Base-by-base conservation (phyloP, 2,888 invertebrate genomes). In the Mesorhabditis belari region DNA sequence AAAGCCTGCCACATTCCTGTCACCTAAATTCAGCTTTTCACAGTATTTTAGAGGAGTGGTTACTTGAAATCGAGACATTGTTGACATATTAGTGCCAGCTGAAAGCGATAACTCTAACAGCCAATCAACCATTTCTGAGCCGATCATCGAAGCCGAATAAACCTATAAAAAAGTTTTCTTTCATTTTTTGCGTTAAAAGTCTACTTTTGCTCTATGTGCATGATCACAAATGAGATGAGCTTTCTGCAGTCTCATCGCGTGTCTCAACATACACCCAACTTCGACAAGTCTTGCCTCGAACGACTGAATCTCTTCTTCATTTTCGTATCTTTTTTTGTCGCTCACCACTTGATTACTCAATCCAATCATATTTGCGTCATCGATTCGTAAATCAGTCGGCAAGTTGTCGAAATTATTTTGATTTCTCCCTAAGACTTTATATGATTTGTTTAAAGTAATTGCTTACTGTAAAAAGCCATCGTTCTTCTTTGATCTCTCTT, bases 51-150 rank as follows among this genome's bases (percentile, higher is more conserved):
- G 26, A 55, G 56, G 1, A 35, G 12, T 5, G 17, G 27, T 51
- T 25, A 67, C 62, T 58, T 55, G 73, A 65, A 57, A 69, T 63
- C 60, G 64, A 64, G 28, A 69, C 56, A 62, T 63, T 56, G 49
- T 65, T 55, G 29, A 63, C 23, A 59, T 27, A 29, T 62, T 25
- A 5, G 58, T 24, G 4, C 56, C 58, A n/a, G 55, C 25, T 24
- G 57, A 55, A 27, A 60, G 55, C 23, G 60, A 86, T 73, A 88
- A 84, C 73, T 86, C 85, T 72, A 88, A 82, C 65, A 90, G 81
- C 90, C 90, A 90, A 81, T 90, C 89, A 53, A 89, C 88, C 82
- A 90, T 86, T 81, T 90, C 90, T 0, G 87, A 87, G 62, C 90
- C 90, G 9, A 89, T 87, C 79, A 89, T 88, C 80, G 88, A 87